These are phyloP conservation scores for Aphidius colemani DNA, from an alignment of 2,888 invertebrate genomes.

Conservation along the genomic window DNA sequence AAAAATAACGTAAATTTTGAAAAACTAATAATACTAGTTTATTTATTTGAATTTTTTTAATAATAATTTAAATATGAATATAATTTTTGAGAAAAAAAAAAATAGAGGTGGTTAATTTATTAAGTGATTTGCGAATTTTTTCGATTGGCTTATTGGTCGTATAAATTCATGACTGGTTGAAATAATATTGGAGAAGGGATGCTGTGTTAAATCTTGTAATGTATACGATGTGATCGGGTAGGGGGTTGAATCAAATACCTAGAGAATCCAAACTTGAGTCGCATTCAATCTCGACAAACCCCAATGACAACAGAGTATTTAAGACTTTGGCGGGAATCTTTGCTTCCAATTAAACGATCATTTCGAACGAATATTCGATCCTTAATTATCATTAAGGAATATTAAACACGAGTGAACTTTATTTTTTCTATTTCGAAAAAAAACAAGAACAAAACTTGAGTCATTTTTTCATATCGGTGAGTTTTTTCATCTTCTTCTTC, in stretches of 20 bases:
- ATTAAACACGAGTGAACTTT: no score
- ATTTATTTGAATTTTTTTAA: no score
- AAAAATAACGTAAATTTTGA: background rate
- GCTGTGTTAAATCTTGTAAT: constrained; percentile 24
- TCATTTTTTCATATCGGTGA: no score
- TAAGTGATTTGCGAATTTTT: constrained; percentile 18
- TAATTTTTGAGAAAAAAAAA: background rate
- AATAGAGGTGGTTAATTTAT: constrained; percentile 10
- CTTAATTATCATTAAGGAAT: no score
- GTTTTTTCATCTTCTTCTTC: no score
- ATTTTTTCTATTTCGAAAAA: no score
- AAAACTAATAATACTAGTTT: no score
- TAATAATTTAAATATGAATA: no score
- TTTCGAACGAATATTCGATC: no score
- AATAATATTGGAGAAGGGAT: constrained; percentile 37
- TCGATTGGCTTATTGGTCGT: constrained; percentile 18
- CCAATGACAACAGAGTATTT: constrained; percentile 28
- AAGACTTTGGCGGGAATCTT: background rate
- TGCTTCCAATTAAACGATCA: no score
- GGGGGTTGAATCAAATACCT: constrained; percentile 54
- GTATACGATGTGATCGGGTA: constrained; percentile 40
- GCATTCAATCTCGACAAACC: constrained; percentile 46
- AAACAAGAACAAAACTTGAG: no score
- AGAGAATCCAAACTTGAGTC: constrained; percentile 44
- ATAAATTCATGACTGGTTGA: constrained; percentile 5